phyloP scores from a whole-genome alignment of 2,888 invertebrate species.

The Oxytorus armatus region DNA sequence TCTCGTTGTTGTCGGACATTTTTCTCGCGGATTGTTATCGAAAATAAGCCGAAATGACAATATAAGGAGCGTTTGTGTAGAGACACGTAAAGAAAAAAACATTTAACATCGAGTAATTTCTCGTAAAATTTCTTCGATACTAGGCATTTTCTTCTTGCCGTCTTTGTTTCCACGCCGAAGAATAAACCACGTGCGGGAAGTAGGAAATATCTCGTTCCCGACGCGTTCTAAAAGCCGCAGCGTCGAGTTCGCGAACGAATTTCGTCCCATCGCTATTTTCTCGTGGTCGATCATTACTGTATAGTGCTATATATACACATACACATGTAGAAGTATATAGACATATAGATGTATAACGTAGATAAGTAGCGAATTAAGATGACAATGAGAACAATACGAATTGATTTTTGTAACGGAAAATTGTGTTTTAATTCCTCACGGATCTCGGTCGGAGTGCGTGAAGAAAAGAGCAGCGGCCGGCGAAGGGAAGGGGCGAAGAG shows the following conservation, averaged over 20 bases:
- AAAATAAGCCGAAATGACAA: too few relatives aligned
- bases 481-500: neutral
- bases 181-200: neutral
- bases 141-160: neutral
- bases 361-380: slow-evolving; percentile 4
- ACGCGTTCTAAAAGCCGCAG: neutral
- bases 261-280: slow-evolving; percentile 10
- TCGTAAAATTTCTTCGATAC: too few relatives aligned
- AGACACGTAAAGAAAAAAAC: too few relatives aligned
- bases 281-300: neutral
- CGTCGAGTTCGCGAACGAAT: neutral
- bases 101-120: too few relatives aligned
- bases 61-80: too few relatives aligned
- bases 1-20: too few relatives aligned
- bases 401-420: slow-evolving; percentile 9
- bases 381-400: slow-evolving; percentile 20
- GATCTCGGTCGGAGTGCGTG: slow-evolving; percentile 18
- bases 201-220: neutral
- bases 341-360: neutral
- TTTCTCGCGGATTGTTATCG: too few relatives aligned
- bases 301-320: neutral
- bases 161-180: slow-evolving; percentile 10
- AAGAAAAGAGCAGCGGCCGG: slow-evolving; percentile 3
- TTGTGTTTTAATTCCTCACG: slow-evolving; percentile 1
- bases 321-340: neutral